Conservation (phyloP, 1,140 invertebrate species). For the Eulimnadia texana region DNA sequence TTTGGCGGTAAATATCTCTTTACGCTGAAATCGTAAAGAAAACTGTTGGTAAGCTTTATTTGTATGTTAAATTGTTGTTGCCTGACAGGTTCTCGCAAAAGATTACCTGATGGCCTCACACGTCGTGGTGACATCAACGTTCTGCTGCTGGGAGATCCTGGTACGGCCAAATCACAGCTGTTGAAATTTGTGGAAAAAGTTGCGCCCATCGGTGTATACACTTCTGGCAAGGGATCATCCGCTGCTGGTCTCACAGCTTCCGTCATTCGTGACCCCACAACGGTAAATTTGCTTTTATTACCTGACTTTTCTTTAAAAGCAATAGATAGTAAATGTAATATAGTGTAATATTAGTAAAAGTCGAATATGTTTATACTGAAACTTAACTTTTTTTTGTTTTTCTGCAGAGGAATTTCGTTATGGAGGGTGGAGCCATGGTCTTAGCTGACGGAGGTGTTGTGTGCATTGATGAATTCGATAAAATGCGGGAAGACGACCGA, state of each 20-base stretch:
- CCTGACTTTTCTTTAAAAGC: slow-evolving; percentile 5
- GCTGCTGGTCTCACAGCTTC: slow-evolving; percentile 97
- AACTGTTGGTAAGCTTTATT: neutral
- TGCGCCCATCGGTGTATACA: slow-evolving; percentile 91
- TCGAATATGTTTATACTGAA: neutral
- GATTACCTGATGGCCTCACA: slow-evolving; percentile 85
- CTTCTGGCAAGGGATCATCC: slow-evolving; percentile 96
- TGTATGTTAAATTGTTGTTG: neutral
- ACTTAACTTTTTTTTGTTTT: slow-evolving; percentile 24
- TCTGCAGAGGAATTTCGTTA: slow-evolving; percentile 95
- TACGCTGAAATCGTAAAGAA: no score
- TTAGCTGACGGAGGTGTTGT: slow-evolving; percentile 97
- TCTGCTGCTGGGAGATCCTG: slow-evolving; percentile 90
- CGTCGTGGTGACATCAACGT: slow-evolving; percentile 95
- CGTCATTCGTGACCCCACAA: slow-evolving; percentile 80
- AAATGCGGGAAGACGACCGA: slow-evolving; percentile 98
- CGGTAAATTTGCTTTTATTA: slow-evolving; percentile 44
- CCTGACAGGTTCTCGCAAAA: slow-evolving; percentile 51
- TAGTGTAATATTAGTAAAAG: neutral
- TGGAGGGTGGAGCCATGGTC: slow-evolving; percentile 99
- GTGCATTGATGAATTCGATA: slow-evolving; percentile 99
- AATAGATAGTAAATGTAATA: no score
- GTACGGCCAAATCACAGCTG: slow-evolving; percentile 96
- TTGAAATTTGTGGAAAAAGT: slow-evolving; percentile 96
- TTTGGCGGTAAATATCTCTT: no score